A percentile compares a stretch with the other conserved stretches of the same genome.
These are phyloP conservation scores for Eilema sororculum DNA, from an alignment of 2,888 invertebrate genomes.

Conservation along the genomic window DNA sequence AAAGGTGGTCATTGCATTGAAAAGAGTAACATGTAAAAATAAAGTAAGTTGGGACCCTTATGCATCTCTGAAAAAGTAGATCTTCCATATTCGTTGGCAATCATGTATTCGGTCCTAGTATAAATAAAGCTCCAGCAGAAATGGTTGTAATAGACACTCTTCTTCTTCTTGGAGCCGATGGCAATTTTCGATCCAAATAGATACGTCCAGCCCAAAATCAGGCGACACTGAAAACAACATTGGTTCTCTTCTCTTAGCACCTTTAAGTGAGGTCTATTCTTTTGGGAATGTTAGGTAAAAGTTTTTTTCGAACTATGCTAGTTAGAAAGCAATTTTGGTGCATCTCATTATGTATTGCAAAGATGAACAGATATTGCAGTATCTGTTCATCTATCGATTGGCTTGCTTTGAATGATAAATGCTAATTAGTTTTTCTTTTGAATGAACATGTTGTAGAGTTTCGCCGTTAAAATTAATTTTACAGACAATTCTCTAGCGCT, in stretches of 20 bases:
- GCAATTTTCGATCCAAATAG: too few species aligned
- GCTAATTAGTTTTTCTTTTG: neutral
- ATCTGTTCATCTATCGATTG: too few species aligned
- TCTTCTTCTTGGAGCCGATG: too few species aligned
- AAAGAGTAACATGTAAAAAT: constrained; percentile 19
- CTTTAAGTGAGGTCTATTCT: neutral
- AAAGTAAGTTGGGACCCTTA: neutral
- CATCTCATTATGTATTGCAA: neutral
- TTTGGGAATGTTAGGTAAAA: neutral
- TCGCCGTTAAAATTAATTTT: neutral
- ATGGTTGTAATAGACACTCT: neutral
- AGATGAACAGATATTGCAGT: neutral
- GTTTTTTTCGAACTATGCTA: too few species aligned
- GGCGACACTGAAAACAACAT: neutral
- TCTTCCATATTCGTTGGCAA: neutral
- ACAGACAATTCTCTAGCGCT: neutral
- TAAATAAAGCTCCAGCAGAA: neutral
- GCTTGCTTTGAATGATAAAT: neutral
- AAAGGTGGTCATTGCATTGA: constrained; percentile 38
- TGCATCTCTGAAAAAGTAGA: neutral
- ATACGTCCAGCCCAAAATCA: too few species aligned
- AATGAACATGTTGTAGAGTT: constrained; percentile 1
- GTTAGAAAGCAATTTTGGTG: too few species aligned
- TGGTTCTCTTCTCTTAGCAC: neutral
- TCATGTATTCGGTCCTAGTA: neutral